Conservation (phyloP, 2,797 vertebrate genomes). For the Sebastes steindachneri region DNA sequence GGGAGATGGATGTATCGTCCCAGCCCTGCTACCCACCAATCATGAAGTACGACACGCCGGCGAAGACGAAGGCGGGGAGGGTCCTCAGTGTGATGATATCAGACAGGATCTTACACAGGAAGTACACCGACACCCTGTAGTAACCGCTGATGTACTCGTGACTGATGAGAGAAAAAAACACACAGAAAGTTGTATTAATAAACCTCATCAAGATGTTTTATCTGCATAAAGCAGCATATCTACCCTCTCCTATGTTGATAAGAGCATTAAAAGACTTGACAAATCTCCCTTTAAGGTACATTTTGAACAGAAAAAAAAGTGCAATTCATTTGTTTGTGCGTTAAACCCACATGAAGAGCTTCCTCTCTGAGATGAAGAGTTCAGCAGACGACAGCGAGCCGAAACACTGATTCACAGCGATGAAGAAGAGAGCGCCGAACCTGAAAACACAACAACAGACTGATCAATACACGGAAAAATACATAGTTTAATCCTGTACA, state of each 20-base stretch:
- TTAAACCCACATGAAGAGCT: conserved; percentile 87
- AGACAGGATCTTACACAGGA: conserved; percentile 89
- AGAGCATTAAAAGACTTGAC: no score
- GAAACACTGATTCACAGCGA: conserved; percentile 89
- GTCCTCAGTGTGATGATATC: conserved; percentile 91
- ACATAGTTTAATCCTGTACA: not conserved
- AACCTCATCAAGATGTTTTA: not conserved
- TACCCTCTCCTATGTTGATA: no score
- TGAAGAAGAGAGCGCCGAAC: conserved; percentile 87
- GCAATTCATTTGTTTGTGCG: not conserved
- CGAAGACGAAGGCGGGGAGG: conserved; percentile 88
- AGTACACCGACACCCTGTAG: conserved; percentile 92
- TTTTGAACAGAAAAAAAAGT: no score
- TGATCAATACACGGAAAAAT: not conserved
- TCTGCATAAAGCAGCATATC: no score
- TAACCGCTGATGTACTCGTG: conserved; percentile 98
- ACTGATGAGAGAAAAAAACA: conserved; percentile 66
- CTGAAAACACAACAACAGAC: conserved; percentile 64
- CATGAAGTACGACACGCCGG: conserved; percentile 90
- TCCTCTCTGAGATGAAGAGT: conserved; percentile 89
- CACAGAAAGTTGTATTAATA: not conserved
- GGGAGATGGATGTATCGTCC: fast-evolving
- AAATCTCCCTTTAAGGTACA: no score
- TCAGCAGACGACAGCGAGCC: conserved; percentile 86
- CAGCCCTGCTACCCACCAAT: conserved; percentile 70